Percentiles rank a stretch among this genome's conserved stretches.
Evolutionary conservation across 2,797 vertebrate genomes (phyloP).

Genomic region (Parotocinclus haroldoi): DNA sequence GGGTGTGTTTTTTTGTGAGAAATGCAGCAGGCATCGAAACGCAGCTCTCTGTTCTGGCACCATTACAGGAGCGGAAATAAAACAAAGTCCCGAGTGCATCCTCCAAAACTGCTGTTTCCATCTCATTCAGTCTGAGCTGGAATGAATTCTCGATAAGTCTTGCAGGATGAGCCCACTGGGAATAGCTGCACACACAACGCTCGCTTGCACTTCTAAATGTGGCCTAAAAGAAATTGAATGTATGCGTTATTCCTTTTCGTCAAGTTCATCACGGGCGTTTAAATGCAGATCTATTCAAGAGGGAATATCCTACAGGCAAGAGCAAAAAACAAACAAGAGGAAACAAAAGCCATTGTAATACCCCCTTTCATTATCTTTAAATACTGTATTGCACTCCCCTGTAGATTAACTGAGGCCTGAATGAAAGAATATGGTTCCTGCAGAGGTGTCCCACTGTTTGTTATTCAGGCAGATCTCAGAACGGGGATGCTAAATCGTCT

Average conservation of each 20-base stretch:
- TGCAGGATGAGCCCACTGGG: conserved; percentile 24
- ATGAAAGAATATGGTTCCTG: conserved; percentile 69
- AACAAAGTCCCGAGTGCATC: conserved; percentile 37
- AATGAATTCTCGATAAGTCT: conserved; percentile 33
- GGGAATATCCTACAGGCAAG: conserved; percentile 23
- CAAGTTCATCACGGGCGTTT: conserved; percentile 21
- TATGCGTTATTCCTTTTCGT: conserved; percentile 13
- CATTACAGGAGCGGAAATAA: conserved; percentile 28
- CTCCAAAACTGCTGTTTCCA: conserved; percentile 31
- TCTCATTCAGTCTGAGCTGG: conserved; percentile 27
- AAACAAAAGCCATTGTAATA: conserved; percentile 28
- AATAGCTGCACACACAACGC: conserved; percentile 19
- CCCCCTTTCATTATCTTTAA: conserved; percentile 68
- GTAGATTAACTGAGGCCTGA: conserved; percentile 72
- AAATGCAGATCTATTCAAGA: conserved; percentile 27
- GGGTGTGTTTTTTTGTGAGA: not conserved
- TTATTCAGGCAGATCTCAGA: conserved; percentile 71
- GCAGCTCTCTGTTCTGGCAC: conserved; percentile 6
- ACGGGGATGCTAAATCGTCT: conserved; percentile 74
- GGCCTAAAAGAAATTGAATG: conserved; percentile 25
- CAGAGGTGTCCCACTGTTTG: conserved; percentile 66
- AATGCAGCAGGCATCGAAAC: not conserved
- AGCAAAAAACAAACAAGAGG: conserved; percentile 6
- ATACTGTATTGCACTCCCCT: conserved; percentile 64
- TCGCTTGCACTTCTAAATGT: conserved; percentile 9